These are phyloP conservation scores for Cinclus mexicanus DNA, from an alignment of 2,113 vertebrate genomes.

Conservation along the genomic window DNA sequence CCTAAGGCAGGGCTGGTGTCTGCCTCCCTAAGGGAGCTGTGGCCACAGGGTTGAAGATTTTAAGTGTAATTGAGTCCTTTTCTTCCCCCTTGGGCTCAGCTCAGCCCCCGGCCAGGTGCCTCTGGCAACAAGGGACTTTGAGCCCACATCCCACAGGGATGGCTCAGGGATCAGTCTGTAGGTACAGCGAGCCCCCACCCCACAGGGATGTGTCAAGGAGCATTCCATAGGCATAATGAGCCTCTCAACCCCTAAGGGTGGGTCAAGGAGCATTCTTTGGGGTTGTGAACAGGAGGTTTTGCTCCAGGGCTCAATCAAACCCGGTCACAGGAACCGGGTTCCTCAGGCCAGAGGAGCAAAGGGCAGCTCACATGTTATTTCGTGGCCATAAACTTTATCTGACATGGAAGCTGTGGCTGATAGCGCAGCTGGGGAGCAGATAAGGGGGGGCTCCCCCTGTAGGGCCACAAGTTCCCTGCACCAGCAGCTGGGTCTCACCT, in stretches of 20 bases:
- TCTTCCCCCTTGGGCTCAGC: background rate
- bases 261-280: background rate
- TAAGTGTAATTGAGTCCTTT: accelerated
- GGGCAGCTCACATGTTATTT: accelerated
- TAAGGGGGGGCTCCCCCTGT: accelerated
- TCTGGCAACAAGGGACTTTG: accelerated
- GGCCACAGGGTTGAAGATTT: background rate
- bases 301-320: background rate
- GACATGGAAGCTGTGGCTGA: background rate
- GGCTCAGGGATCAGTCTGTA: background rate
- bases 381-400: background rate
- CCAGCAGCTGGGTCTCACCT: background rate
- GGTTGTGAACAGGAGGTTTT: background rate
- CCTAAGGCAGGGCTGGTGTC: accelerated
- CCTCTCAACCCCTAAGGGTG: background rate
- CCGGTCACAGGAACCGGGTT: accelerated
- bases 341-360: accelerated
- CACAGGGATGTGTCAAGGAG: background rate
- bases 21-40: background rate
- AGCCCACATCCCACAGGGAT: background rate
- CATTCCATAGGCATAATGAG: accelerated
- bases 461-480: accelerated
- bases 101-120: accelerated
- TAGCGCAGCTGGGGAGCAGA: accelerated
- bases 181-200: background rate